Evolutionary conservation across 2,888 invertebrate species (phyloP).

Genomic region (Cactoblastis cactorum): DNA sequence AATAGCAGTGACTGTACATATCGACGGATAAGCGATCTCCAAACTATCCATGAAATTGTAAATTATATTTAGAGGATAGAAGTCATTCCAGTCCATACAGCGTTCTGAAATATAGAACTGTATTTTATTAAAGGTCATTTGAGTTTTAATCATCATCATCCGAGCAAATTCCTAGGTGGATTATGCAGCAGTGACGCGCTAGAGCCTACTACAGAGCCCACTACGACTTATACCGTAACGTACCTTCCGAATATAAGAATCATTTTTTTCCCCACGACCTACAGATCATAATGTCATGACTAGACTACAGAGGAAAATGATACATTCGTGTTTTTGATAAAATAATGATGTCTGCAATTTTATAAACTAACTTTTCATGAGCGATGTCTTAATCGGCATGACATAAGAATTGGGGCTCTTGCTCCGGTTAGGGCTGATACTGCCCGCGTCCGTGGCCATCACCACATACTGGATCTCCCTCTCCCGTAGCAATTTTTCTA

Average conservation of each 20-base stretch:
- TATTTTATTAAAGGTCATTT: background rate
- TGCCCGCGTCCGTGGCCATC: constrained; percentile 30
- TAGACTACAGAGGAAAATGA: too few species aligned
- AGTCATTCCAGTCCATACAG: constrained; percentile 86
- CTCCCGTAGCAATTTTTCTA: constrained; percentile 55
- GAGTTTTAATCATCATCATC: too few species aligned
- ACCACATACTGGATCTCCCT: constrained; percentile 50
- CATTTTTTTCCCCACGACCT: too few species aligned
- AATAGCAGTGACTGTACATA: constrained; percentile 85
- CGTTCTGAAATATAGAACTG: constrained; percentile 33
- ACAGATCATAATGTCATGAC: too few species aligned
- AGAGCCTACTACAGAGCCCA: too few species aligned
- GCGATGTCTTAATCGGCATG: background rate
- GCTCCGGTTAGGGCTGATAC: background rate
- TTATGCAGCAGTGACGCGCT: too few species aligned
- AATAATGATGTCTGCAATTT: background rate
- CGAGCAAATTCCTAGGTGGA: too few species aligned
- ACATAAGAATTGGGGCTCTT: constrained; percentile 32
- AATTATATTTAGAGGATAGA: constrained; percentile 84
- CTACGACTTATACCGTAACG: too few species aligned
- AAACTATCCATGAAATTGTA: constrained; percentile 85
- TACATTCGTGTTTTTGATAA: too few species aligned
- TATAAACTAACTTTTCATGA: background rate
- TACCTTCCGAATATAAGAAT: too few species aligned
- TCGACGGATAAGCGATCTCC: constrained; percentile 84